Base-by-base conservation (phyloP, 2,797 vertebrate species). In the Spinus olivaceus region DNA sequence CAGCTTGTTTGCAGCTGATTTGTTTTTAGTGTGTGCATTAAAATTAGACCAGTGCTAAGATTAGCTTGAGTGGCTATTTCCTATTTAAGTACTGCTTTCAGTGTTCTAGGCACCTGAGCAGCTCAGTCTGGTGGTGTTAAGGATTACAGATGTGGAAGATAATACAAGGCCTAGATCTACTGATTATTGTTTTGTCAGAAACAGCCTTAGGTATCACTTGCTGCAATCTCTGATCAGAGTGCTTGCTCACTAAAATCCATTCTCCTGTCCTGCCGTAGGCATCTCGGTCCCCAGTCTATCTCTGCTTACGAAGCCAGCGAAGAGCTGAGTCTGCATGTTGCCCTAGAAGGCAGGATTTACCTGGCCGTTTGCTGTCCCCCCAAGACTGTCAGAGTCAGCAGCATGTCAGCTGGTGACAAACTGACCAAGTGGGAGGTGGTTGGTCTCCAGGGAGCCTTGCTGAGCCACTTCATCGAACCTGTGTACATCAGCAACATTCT, bases 381-480 rank as follows among this genome's bases (percentile, higher is more conserved):
- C 61, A 97, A 98, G 60, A 85, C 96, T n/a, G 28, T 95, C 81
- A 97, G 97, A 95, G 76, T 98, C 78, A 98, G 98, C 95, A 99
- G 99, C 86, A 99, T 99, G 99, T 99, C 99, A 1, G 91, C 98
- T 54, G 98, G 98, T 60, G 99, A 99, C 97, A 99, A 99, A 86
- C 88, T 99, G 86, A 99, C 98, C 30, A 98, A 98, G 92, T 99
- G 99, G 99, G 98, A 99, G 94, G 99, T 99, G 61, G 95, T 99
- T 33, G 99, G 99, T 88, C 97, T 99, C 70, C 99, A 99, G 96
- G 99, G 99, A 47, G 99, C 99, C 0, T 92, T 99, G 91, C 98
- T 99, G 61, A 99, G 99, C 96, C 98, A 99, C 96, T 99, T 99
- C 87, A 98, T 99, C 3, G 98, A 99, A 57, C 99, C 99, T 0